phyloP scores from a whole-genome alignment of 2,888 invertebrate species.

The Atethmia centrago region DNA sequence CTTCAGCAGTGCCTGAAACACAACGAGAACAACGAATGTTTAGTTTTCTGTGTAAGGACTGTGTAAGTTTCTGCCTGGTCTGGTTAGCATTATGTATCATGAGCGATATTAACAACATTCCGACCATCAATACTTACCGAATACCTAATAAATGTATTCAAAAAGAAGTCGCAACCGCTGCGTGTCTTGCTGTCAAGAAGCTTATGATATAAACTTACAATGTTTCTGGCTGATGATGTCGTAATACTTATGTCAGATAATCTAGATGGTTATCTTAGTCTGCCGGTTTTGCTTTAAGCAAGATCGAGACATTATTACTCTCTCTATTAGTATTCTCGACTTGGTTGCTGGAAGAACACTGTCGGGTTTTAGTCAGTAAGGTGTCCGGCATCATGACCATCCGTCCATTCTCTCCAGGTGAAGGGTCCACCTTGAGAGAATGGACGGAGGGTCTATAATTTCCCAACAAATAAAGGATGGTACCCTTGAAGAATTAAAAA shows the following conservation, averaged over 20 bases:
- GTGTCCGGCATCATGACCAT: too few relatives aligned
- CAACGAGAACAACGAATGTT: neutral
- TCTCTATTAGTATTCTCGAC: neutral
- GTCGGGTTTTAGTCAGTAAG: neutral
- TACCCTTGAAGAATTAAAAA: neutral
- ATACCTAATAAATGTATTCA: neutral
- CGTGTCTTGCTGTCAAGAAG: neutral
- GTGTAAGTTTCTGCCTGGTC: neutral
- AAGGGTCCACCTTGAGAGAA: too few relatives aligned
- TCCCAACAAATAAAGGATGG: neutral
- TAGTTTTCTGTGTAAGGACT: neutral
- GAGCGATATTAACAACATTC: too few relatives aligned
- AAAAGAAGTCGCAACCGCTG: neutral
- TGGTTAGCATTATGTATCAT: neutral
- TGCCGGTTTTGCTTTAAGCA: neutral
- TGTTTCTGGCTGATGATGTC: neutral
- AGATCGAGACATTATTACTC: neutral
- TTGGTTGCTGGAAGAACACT: too few relatives aligned
- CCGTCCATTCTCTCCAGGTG: neutral
- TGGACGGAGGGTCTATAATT: neutral
- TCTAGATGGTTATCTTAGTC: neutral
- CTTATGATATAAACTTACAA: too few relatives aligned
- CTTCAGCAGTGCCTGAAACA: slow-evolving; percentile 93
- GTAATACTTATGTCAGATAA: neutral
- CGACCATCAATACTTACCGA: neutral